Conservation (phyloP, 2,797 vertebrate genomes). For the Lindbergichthys nudifrons region DNA sequence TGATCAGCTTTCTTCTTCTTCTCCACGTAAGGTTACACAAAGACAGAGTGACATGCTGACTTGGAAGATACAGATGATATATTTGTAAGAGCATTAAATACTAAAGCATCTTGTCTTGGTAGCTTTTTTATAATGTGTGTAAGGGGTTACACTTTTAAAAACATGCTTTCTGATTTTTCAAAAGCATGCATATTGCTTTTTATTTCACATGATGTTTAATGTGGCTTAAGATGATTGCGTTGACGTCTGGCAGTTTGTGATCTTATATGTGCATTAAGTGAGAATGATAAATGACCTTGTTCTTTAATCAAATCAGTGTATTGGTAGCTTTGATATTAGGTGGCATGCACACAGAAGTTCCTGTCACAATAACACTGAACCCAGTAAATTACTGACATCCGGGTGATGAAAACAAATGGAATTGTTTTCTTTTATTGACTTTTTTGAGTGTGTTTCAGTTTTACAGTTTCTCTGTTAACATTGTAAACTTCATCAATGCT, state of each 20-base stretch:
- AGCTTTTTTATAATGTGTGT: too few relatives aligned
- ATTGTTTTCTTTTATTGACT: slow-evolving; percentile 8
- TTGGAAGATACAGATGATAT: neutral
- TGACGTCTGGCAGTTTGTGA: neutral
- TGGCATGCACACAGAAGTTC: neutral
- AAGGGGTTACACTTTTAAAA: too few relatives aligned
- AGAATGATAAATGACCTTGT: slow-evolving; percentile 30
- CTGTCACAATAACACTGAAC: slow-evolving; percentile 1
- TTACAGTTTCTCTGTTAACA: slow-evolving; percentile 1
- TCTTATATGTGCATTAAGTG: neutral
- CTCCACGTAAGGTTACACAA: neutral
- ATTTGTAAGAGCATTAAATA: neutral
- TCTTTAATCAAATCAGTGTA: slow-evolving; percentile 31
- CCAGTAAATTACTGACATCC: slow-evolving; percentile 26
- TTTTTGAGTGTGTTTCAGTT: slow-evolving; percentile 3
- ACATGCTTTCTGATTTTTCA: too few relatives aligned
- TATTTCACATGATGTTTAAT: neutral
- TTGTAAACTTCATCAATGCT: neutral
- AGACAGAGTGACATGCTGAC: neutral
- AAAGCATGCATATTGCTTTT: too few relatives aligned
- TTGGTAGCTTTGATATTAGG: neutral
- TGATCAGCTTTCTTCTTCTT: too few relatives aligned
- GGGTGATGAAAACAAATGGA: slow-evolving; percentile 35
- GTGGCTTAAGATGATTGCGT: slow-evolving; percentile 1
- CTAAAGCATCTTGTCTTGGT: neutral